A percentile compares a stretch with the other conserved stretches of the same genome.
Conservation (phyloP, 2,797 vertebrate genomes). For the Poeciliopsis presidionis region DNA sequence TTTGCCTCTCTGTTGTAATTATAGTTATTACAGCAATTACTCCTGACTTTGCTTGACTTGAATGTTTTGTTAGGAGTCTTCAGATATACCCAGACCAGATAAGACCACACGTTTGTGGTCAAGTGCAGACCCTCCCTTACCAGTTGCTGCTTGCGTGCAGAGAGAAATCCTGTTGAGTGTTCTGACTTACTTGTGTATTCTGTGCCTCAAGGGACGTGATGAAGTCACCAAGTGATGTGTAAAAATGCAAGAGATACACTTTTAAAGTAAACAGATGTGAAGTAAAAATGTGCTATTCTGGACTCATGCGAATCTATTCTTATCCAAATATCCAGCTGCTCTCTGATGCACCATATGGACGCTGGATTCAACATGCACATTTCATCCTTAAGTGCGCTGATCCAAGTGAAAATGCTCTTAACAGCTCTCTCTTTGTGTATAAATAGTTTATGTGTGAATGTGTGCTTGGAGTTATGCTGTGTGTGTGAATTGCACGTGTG, state of each 20-base stretch:
- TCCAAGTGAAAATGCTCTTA: conserved; percentile 51
- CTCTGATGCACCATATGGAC: conserved; percentile 46
- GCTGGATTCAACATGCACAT: conserved; percentile 34
- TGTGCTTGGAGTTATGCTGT: conserved; percentile 15
- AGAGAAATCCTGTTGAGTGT: conserved; percentile 68
- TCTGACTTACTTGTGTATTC: conserved; percentile 68
- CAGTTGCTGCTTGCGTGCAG: conserved; percentile 74
- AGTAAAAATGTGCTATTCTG: conserved; percentile 66
- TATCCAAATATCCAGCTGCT: conserved; percentile 60
- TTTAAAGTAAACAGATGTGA: conserved; percentile 78
- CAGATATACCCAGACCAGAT: conserved; percentile 36
- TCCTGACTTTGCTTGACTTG: conserved; percentile 12
- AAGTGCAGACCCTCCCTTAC: conserved; percentile 48
- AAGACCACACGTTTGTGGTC: conserved; percentile 44
- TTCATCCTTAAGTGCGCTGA: conserved; percentile 49
- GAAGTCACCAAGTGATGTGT: conserved; percentile 79
- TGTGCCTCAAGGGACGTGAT: conserved; percentile 65
- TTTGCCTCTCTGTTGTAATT: conserved; percentile 16
- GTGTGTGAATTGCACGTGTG: conserved; percentile 27
- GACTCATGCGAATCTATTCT: conserved; percentile 65
- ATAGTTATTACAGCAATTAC: conserved; percentile 28
- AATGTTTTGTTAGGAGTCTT: conserved; percentile 30
- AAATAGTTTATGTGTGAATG: conserved; percentile 64
- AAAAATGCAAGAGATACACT: conserved; percentile 76
- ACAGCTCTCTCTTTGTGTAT: conserved; percentile 47